These are phyloP conservation scores for Nematopogon swammerdamellus DNA, from an alignment of 2,888 invertebrate genomes.

Conservation along the genomic window DNA sequence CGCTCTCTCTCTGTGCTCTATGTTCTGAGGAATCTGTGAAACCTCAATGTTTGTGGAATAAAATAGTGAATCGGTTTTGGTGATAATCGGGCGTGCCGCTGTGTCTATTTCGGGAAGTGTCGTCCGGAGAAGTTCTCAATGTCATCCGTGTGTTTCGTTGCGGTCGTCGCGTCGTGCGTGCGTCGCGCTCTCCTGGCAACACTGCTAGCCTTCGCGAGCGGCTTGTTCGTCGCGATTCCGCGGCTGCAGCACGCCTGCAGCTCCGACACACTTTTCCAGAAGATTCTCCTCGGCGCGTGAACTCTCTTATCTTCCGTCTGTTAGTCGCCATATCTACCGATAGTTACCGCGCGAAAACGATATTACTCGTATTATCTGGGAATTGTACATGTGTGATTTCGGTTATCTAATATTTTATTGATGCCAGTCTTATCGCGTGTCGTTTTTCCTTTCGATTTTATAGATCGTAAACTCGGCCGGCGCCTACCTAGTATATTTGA, in stretches of 20 bases:
- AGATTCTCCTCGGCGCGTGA: not conserved
- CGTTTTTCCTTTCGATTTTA: slow-evolving; percentile 22
- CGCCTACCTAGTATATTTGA: too few relatives aligned
- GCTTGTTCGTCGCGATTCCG: not conserved
- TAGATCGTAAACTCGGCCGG: too few relatives aligned
- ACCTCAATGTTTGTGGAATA: too few relatives aligned
- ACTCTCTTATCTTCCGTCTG: not conserved
- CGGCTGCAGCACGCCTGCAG: not conserved
- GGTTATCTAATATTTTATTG: not conserved
- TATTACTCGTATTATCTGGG: not conserved
- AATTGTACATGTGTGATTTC: not conserved
- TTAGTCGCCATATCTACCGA: not conserved
- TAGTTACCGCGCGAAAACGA: not conserved
- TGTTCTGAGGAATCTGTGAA: too few relatives aligned
- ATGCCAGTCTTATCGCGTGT: slow-evolving; percentile 21
- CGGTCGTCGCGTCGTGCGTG: not conserved
- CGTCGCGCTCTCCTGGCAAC: not conserved
- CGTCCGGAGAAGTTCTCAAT: not conserved
- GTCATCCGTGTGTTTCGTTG: not conserved
- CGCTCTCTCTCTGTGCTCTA: too few relatives aligned
- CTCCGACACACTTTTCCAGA: not conserved
- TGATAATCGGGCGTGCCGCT: not conserved
- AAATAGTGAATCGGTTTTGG: too few relatives aligned
- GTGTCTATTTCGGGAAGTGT: not conserved
- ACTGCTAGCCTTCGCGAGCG: not conserved